A percentile compares a stretch with the other conserved stretches of the same genome.
Conservation (phyloP, 2,888 invertebrate genomes). For the Ommatoiulus sabulosus region DNA sequence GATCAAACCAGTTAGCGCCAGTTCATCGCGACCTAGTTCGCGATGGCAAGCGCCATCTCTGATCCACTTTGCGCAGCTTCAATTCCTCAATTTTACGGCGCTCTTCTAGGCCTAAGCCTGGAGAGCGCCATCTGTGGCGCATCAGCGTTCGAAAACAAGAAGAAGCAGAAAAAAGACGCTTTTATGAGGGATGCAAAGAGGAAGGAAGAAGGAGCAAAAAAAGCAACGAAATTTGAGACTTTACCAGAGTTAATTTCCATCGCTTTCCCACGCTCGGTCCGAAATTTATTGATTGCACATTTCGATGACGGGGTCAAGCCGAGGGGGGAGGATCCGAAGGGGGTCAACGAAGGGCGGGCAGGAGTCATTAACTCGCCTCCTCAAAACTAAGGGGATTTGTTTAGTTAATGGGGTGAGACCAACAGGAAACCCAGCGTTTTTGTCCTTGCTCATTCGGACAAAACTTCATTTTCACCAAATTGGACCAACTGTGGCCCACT, state of each 20-base stretch:
- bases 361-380: background rate
- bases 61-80: too few relatives aligned
- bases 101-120: background rate
- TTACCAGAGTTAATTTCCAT: background rate
- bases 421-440: too few relatives aligned
- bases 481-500: too few relatives aligned
- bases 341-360: background rate
- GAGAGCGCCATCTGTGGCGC: conserved; percentile 22
- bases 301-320: conserved; percentile 11
- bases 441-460: too few relatives aligned
- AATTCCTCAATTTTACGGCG: too few relatives aligned
- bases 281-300: conserved; percentile 32
- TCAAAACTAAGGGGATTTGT: background rate
- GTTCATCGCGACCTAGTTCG: too few relatives aligned
- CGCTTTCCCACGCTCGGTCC: background rate
- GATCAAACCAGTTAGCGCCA: too few relatives aligned
- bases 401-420: background rate
- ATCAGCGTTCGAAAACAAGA: background rate
- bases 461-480: too few relatives aligned
- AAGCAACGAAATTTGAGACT: conserved; percentile 2
- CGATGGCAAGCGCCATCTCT: too few relatives aligned
- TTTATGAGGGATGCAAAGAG: background rate
- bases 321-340: background rate
- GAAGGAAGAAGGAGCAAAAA: background rate
- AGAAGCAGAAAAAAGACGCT: background rate